Percentiles rank a stretch among this genome's conserved stretches.
Conservation (phyloP, 2,797 vertebrate genomes). For the Lutjanus campechanus region DNA sequence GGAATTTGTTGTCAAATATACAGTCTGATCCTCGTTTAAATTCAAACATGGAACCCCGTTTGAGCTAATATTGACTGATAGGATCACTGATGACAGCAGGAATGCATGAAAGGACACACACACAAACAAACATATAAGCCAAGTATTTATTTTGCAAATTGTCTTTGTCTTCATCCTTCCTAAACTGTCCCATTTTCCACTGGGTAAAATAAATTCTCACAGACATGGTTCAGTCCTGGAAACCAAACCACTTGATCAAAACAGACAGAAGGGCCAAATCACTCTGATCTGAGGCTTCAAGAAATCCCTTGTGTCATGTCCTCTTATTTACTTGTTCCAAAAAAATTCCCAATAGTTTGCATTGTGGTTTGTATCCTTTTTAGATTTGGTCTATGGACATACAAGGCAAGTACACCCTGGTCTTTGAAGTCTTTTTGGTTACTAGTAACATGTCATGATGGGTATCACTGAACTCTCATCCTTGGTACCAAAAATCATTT, state of each 20-base stretch:
- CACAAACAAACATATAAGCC: not conserved
- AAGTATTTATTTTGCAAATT: not conserved
- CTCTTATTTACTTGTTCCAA: not conserved
- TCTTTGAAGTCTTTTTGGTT: not conserved
- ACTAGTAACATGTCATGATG: not conserved
- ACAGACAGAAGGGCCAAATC: not conserved
- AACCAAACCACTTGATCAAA: slow-evolving; percentile 3
- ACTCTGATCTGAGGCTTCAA: not conserved
- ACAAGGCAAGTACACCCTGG: too few species aligned
- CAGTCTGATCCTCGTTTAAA: slow-evolving; percentile 28
- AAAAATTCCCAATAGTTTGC: not conserved
- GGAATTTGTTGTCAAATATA: slow-evolving; percentile 63
- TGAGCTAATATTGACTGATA: slow-evolving; percentile 21
- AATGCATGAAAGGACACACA: not conserved
- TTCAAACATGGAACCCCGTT: slow-evolving; percentile 1
- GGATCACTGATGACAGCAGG: not conserved
- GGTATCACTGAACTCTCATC: not conserved
- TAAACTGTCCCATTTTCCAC: not conserved
- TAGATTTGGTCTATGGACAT: not conserved
- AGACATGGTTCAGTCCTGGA: not conserved
- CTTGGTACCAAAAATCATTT: not conserved
- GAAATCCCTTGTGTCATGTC: not conserved
- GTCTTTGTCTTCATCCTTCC: not conserved
- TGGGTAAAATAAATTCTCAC: not conserved
- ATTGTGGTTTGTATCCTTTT: not conserved